Conservation (phyloP, 2,888 invertebrate genomes). For the Lymantria dispar region DNA sequence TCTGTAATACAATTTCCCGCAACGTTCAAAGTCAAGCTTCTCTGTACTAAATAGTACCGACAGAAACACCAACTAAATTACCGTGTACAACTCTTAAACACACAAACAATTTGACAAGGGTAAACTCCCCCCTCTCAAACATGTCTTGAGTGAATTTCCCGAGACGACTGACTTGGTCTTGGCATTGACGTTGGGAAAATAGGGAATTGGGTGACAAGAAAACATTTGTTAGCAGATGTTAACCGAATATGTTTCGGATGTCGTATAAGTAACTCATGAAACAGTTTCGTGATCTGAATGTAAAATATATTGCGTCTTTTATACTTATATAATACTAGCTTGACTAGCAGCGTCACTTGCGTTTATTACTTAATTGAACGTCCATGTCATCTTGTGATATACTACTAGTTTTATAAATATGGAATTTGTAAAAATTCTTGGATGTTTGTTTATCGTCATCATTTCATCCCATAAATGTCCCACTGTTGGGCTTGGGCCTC, state of each 20-base stretch:
- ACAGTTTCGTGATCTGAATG: neutral
- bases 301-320: too few species aligned
- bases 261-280: constrained; percentile 10
- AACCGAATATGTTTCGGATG: constrained; percentile 11
- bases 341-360: too few species aligned
- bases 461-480: too few species aligned
- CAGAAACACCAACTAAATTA: constrained; percentile 5
- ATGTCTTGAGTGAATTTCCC: constrained; percentile 26
- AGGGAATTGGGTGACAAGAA: constrained; percentile 22
- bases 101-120: constrained; percentile 29
- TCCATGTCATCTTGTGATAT: too few species aligned
- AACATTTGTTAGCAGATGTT: constrained; percentile 14
- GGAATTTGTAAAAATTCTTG: too few species aligned
- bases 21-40: neutral
- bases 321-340: too few species aligned
- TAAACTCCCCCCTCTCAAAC: constrained; percentile 23
- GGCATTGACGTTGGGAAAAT: constrained; percentile 36
- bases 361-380: too few species aligned
- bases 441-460: too few species aligned
- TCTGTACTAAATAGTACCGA: neutral
- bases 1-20: too few species aligned
- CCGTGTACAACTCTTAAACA: constrained; percentile 20
- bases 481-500: too few species aligned
- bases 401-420: too few species aligned
- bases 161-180: constrained; percentile 16